Evolutionary conservation across 2,797 vertebrate species (phyloP).

Genomic region (Myripristis murdjan): DNA sequence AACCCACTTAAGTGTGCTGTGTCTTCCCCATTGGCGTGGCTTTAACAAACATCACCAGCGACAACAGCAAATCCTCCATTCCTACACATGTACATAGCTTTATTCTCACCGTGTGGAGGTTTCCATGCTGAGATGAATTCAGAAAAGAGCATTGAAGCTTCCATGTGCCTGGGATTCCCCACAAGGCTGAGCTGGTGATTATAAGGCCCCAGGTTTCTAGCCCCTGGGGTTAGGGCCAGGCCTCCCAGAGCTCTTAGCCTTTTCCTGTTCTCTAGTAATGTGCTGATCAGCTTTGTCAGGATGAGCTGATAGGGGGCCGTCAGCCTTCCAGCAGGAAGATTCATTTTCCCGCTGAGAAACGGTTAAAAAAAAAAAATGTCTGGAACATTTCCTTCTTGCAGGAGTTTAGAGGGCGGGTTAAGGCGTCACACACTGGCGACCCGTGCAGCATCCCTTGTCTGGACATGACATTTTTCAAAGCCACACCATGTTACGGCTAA

Average conservation of each 20-base stretch:
- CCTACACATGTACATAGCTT: conserved; percentile 8
- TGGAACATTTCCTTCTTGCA: conserved; percentile 21
- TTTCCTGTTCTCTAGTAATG: background rate
- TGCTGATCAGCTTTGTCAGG: conserved; percentile 23
- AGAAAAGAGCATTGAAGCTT: background rate
- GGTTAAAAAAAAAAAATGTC: conserved; percentile 18
- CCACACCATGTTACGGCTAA: conserved; percentile 51
- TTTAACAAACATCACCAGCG: conserved; percentile 31
- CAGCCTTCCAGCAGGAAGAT: background rate
- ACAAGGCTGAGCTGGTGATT: background rate
- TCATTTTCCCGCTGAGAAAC: background rate
- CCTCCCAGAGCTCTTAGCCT: background rate
- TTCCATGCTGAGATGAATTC: background rate
- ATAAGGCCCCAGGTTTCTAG: conserved; percentile 2
- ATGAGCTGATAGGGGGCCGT: background rate
- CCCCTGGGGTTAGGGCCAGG: conserved; percentile 16
- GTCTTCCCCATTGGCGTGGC: conserved; percentile 34
- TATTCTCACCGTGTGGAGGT: background rate
- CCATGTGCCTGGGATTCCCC: background rate
- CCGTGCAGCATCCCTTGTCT: conserved; percentile 34
- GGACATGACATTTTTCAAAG: conserved; percentile 76
- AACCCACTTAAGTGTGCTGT: conserved; percentile 10
- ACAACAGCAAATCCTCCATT: conserved; percentile 20
- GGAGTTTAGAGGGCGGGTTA: conserved; percentile 16
- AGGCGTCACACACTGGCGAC: conserved; percentile 12